These are phyloP conservation scores for Spea multiplicata DNA, from an alignment of 2,113 vertebrate genomes.

Conservation along the genomic window DNA sequence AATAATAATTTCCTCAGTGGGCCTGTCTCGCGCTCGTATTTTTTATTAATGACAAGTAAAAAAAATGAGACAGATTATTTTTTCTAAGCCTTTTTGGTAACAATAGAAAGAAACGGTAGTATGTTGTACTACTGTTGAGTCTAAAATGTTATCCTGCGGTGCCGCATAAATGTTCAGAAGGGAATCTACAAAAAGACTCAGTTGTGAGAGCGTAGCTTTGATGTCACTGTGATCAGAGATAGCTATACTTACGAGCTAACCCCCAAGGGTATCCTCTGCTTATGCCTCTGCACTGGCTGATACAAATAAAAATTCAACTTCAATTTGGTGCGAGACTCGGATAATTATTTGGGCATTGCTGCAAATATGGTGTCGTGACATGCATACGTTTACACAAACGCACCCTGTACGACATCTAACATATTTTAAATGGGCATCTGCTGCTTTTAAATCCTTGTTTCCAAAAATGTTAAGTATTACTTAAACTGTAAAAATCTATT, in stretches of 20 bases:
- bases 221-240: background rate
- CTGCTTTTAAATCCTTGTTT: background rate
- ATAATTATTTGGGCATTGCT: slow-evolving; percentile 21
- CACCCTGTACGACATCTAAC: background rate
- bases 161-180: accelerated
- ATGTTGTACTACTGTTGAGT: background rate
- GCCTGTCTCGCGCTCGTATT: slow-evolving; percentile 14
- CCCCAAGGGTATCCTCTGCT: slow-evolving; percentile 40
- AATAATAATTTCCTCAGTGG: background rate
- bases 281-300: slow-evolving; percentile 26
- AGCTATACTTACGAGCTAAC: slow-evolving; percentile 35
- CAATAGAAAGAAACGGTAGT: background rate
- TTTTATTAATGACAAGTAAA: slow-evolving; percentile 38
- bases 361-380: background rate
- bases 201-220: background rate
- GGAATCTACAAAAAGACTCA: slow-evolving; percentile 37
- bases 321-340: slow-evolving; percentile 44
- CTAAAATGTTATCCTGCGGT: background rate
- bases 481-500: too few relatives aligned
- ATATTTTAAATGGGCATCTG: background rate
- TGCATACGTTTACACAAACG: background rate
- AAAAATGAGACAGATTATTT: slow-evolving; percentile 12
- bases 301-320: slow-evolving; percentile 50
- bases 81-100: slow-evolving; percentile 36
- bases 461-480: too few relatives aligned